Base-by-base conservation (phyloP, 2,797 vertebrate genomes). In the Pangasius djambal region DNA sequence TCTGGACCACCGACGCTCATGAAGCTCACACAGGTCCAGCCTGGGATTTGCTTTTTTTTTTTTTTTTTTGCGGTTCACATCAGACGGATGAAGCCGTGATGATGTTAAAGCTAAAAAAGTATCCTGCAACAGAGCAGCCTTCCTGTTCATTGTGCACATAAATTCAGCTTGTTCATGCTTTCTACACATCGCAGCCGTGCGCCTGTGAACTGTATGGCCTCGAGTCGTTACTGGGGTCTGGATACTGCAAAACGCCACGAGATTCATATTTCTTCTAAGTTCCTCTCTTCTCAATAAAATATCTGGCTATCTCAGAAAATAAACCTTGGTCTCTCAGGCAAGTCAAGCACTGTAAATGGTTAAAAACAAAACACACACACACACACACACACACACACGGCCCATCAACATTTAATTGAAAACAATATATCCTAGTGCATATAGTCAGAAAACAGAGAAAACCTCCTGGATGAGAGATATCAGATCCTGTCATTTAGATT, bases 1-100 rank as follows among this genome's bases (percentile, higher is more conserved):
- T 69, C 40, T 16, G 79, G 88, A 89, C 86, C 88, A 83, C 86
- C 86, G 69, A 89, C 48, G 85, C n/a, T 48, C 40, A n/a, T 25
- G n/a, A 37, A 37, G n/a, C 84, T 86, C 84, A 7, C 48, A 74
- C 52, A 44, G 31, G 31, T 37, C 28, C 40, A 9, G 28, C 61
- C 83, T n/a, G 37, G 25, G 83, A 22, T 81, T 59, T 52, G 13
- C 12, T 34, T 48, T n/a, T 40, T 6, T 81, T 59, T 52, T 6
- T 2, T 34, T 48, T n/a, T 40, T 6, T 72, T 12, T 18, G 48
- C 50, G 28, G 48, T n/a, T 78, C 28, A 78, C 13, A 25, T 20
- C 55, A 55, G 52, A 16, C 13, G 5, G 25, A 77, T 50, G 44
- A 50, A 50, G 25, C 44, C 7, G 44, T 1, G 44, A 78, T 31